Percentiles rank a stretch among this genome's conserved stretches.
These are phyloP conservation scores for Cyphomyrus plagiostoma DNA, from an alignment of 2,113 vertebrate genomes.

Conservation along the genomic window DNA sequence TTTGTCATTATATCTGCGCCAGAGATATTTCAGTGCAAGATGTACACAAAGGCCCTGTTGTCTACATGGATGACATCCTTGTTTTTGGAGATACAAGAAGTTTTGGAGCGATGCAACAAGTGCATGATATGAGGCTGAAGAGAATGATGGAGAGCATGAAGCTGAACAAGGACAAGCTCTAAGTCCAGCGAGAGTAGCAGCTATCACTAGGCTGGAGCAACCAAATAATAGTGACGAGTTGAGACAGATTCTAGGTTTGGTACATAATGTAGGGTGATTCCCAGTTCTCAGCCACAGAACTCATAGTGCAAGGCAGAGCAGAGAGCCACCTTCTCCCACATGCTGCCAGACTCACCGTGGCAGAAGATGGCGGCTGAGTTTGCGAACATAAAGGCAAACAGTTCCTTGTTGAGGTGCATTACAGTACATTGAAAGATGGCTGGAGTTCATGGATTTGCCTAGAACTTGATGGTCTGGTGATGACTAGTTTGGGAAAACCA, in stretches of 20 bases:
- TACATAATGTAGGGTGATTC: neutral
- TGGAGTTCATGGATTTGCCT: neutral
- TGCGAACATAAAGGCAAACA: neutral
- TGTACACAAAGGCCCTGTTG: neutral
- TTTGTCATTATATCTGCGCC: neutral
- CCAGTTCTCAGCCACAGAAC: neutral
- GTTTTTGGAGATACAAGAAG: neutral
- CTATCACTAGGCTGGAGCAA: neutral
- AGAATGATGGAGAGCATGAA: neutral
- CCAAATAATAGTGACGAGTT: neutral
- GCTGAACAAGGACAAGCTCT: neutral
- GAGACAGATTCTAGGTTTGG: neutral
- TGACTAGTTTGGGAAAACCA: neutral
- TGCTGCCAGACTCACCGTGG: no score
- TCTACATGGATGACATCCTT: neutral
- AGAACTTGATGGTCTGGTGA: neutral
- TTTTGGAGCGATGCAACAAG: neutral
- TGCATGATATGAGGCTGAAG: neutral
- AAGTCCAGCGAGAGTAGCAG: neutral
- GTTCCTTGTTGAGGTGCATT: neutral
- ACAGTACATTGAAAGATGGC: neutral
- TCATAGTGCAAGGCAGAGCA: neutral
- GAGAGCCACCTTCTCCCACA: neutral
- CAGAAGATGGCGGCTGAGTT: neutral
- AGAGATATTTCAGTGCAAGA: neutral